These are phyloP conservation scores for Villa cingulata DNA, from an alignment of 2,888 invertebrate species.

Conservation along the genomic window DNA sequence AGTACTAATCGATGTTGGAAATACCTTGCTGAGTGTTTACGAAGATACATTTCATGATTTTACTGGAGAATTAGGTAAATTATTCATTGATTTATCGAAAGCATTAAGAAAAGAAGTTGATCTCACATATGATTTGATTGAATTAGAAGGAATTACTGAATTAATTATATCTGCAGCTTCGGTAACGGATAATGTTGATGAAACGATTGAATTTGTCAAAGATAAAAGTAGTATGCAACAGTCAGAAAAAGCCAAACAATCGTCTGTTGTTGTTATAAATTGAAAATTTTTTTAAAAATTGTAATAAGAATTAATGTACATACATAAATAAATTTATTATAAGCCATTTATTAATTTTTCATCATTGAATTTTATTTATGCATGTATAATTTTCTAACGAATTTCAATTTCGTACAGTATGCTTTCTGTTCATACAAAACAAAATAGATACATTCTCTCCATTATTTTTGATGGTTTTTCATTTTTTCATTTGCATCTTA, in stretches of 20 bases:
- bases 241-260: conserved; percentile 25
- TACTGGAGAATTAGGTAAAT: conserved; percentile 45
- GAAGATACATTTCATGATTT: conserved; percentile 49
- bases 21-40: conserved; percentile 62
- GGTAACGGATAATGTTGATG: conserved; percentile 31
- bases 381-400: too few relatives aligned
- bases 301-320: too few relatives aligned
- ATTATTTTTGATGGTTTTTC: too few relatives aligned
- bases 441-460: too few relatives aligned
- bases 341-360: too few relatives aligned
- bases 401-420: too few relatives aligned
- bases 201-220: conserved; percentile 15
- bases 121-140: conserved; percentile 47
- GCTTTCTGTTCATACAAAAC: too few relatives aligned
- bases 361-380: too few relatives aligned
- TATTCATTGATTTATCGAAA: conserved; percentile 46
- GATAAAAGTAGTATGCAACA: conserved; percentile 20
- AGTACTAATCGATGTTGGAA: conserved; percentile 58
- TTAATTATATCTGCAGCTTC: conserved; percentile 49
- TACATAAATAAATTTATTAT: too few relatives aligned
- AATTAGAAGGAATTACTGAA: conserved; percentile 56
- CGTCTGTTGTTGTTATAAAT: conserved; percentile 14
- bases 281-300: too few relatives aligned
- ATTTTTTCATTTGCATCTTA: too few relatives aligned
- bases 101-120: conserved; percentile 54